phyloP scores from a whole-genome alignment of 2,113 vertebrate species.

The Brachionichthys hirsutus region DNA sequence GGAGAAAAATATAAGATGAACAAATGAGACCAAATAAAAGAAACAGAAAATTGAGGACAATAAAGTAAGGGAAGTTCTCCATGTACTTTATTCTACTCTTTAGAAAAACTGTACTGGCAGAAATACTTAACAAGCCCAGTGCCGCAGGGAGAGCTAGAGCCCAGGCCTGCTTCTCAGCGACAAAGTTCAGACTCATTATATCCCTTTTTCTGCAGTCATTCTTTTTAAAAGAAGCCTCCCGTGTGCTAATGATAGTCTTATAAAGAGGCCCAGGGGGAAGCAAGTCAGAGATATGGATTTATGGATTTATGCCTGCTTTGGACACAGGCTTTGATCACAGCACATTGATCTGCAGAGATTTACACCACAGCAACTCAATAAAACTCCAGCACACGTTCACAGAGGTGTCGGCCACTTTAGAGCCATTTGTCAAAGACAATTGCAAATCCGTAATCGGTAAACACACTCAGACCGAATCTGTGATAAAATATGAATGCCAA shows the following conservation, averaged over 20 bases:
- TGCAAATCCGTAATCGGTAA: constrained; percentile 50
- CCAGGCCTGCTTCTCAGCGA: constrained; percentile 44
- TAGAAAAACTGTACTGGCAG: constrained; percentile 47
- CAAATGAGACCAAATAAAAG: constrained; percentile 13
- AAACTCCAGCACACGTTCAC: constrained; percentile 50
- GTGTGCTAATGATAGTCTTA: constrained; percentile 70
- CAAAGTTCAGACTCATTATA: constrained; percentile 75
- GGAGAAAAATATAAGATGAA: constrained; percentile 8
- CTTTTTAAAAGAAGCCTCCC: constrained; percentile 67
- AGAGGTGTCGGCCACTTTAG: constrained; percentile 48
- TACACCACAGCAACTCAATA: constrained; percentile 66
- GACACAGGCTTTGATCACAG: constrained; percentile 74
- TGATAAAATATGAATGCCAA: constrained; percentile 37
- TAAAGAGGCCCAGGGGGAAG: constrained; percentile 63
- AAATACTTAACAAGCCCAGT: constrained; percentile 57
- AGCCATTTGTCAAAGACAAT: constrained; percentile 65
- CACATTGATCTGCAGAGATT: constrained; percentile 74
- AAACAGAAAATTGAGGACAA: constrained; percentile 20
- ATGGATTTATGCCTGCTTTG: constrained; percentile 67
- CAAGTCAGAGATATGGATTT: constrained; percentile 69
- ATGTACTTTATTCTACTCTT: constrained; percentile 48
- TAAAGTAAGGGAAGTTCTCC: constrained; percentile 33
- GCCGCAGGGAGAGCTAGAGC: constrained; percentile 51
- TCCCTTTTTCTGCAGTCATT: constrained; percentile 57
- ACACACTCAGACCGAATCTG: constrained; percentile 18